phyloP scores from a whole-genome alignment of 2,113 vertebrate species.

The Rana temporaria region DNA sequence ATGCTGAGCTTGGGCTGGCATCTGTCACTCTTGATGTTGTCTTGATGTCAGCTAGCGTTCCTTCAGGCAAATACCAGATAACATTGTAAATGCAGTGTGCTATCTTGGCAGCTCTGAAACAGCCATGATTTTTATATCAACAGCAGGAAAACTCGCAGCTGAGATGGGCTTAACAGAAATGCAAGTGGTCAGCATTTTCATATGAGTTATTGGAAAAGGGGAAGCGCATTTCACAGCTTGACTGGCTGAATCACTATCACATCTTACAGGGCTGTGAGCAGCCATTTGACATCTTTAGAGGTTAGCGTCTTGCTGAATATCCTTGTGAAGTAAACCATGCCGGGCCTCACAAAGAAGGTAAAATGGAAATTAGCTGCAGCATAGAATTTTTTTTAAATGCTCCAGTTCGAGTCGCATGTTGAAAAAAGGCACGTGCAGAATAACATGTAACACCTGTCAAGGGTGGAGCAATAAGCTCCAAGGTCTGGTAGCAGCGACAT shows the following conservation, averaged over 20 bases:
- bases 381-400: no score
- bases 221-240: conserved; percentile 27
- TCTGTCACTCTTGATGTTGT: conserved; percentile 39
- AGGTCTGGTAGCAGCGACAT: no score
- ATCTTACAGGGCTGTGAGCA: conserved; percentile 15
- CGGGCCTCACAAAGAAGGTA: no score
- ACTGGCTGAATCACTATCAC: conserved; percentile 20
- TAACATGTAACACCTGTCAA: no score
- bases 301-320: neutral
- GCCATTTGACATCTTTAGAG: neutral
- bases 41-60: conserved; percentile 47
- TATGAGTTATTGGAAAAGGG: conserved; percentile 2
- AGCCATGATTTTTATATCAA: conserved; percentile 44
- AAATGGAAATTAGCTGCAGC: no score
- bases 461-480: no score
- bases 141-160: conserved; percentile 32
- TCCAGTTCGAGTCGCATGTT: no score
- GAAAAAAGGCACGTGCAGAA: no score
- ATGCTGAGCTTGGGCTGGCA: neutral
- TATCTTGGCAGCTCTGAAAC: conserved; percentile 43
- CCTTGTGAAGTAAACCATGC: no score
- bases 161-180: conserved; percentile 32
- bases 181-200: conserved; percentile 35
- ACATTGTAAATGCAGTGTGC: conserved; percentile 24
- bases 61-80: conserved; percentile 51